These are phyloP conservation scores for Cryptocephalus primarius DNA, from an alignment of 2,888 invertebrate species.

Conservation along the genomic window DNA sequence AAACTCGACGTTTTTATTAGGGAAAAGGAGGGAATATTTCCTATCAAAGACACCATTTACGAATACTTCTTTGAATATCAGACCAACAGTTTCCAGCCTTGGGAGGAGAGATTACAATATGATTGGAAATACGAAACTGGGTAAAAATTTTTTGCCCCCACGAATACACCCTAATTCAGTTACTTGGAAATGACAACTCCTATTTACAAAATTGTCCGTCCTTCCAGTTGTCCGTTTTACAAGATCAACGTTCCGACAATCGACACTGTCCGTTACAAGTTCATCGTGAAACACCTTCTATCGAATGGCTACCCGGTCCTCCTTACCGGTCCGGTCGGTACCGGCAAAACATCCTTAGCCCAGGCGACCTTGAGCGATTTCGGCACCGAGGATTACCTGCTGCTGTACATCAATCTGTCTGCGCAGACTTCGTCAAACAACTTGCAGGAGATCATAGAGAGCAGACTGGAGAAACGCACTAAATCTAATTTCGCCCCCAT, in stretches of 20 bases:
- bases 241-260: conserved; percentile 79
- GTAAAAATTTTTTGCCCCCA: conserved; percentile 36
- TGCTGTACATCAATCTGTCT: conserved; percentile 76
- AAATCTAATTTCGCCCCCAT: conserved; percentile 73
- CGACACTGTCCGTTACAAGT: conserved; percentile 77
- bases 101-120: conserved; percentile 68
- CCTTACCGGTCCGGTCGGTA: conserved; percentile 77
- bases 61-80: conserved; percentile 80
- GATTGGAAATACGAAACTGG: conserved; percentile 60
- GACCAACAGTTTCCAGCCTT: conserved; percentile 57
- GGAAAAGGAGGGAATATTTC: conserved; percentile 70
- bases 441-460: conserved; percentile 75
- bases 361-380: conserved; percentile 53
- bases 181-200: too few species aligned
- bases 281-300: conserved; percentile 56
- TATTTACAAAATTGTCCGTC: too few species aligned
- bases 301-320: conserved; percentile 58
- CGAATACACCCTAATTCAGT: too few species aligned
- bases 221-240: conserved; percentile 61
- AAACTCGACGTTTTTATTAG: conserved; percentile 71
- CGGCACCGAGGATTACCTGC: conserved; percentile 46
- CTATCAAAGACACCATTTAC: conserved; percentile 77
- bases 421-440: conserved; percentile 78
- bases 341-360: conserved; percentile 74
- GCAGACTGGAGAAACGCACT: conserved; percentile 77